These are phyloP conservation scores for Mungos mungo DNA, from an alignment of 2,113 vertebrate genomes.

Conservation along the genomic window DNA sequence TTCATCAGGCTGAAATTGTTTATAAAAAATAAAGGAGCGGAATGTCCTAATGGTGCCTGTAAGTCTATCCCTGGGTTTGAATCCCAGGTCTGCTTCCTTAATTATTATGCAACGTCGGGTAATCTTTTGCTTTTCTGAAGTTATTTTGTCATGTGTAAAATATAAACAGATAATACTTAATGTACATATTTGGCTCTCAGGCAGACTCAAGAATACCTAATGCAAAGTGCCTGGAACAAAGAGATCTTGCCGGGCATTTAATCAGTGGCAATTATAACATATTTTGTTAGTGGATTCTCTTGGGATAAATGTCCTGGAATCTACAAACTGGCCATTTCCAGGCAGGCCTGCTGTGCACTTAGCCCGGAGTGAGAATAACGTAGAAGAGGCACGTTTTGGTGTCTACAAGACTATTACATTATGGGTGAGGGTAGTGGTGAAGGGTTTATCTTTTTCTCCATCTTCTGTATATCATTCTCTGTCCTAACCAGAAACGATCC, in stretches of 20 bases:
- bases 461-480: not conserved
- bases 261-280: not conserved
- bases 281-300: not conserved
- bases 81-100: not conserved
- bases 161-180: not conserved
- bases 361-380: not conserved
- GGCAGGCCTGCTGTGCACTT: not conserved
- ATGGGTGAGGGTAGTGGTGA: not conserved
- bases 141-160: not conserved
- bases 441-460: not conserved
- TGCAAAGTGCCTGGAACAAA: not conserved
- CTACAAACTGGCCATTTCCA: not conserved
- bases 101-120: not conserved
- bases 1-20: not conserved
- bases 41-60: not conserved
- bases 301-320: not conserved
- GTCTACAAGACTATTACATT: not conserved
- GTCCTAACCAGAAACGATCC: not conserved
- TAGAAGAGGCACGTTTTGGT: too few species aligned
- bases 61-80: not conserved
- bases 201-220: not conserved
- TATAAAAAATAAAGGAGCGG: not conserved
- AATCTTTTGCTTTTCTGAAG: not conserved
- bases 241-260: not conserved
- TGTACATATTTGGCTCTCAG: not conserved